Percentiles rank a stretch among this genome's conserved stretches.
These are phyloP conservation scores for Polia nebulosa DNA, from an alignment of 2,888 invertebrate genomes.

Conservation along the genomic window DNA sequence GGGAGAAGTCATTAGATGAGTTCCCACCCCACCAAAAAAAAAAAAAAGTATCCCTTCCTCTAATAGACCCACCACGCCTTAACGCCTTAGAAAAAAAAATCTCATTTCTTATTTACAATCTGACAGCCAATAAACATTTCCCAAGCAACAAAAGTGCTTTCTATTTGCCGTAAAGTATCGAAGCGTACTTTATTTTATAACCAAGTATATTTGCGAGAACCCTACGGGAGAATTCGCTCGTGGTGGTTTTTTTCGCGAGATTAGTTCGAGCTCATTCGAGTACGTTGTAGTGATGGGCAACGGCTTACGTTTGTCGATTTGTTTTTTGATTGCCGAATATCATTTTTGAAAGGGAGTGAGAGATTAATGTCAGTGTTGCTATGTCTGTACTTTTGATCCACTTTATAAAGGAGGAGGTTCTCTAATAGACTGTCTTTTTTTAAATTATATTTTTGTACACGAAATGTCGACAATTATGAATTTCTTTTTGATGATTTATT, in stretches of 20 bases:
- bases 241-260: constrained; percentile 52
- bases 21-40: not conserved
- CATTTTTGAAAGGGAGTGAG: not conserved
- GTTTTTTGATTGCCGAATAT: not conserved
- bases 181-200: constrained; percentile 51
- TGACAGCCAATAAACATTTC: constrained; percentile 33
- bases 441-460: too few relatives aligned
- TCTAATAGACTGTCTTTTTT: too few relatives aligned
- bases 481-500: too few relatives aligned
- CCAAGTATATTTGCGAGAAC: constrained; percentile 43
- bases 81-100: not conserved
- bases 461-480: too few relatives aligned
- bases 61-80: not conserved
- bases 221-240: constrained; percentile 32
- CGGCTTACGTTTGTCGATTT: constrained; percentile 13
- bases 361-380: constrained; percentile 6
- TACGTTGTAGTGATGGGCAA: constrained; percentile 45
- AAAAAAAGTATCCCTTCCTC: too few relatives aligned
- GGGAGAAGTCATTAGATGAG: too few relatives aligned
- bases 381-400: not conserved
- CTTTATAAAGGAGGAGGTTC: too few relatives aligned
- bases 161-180: constrained; percentile 23
- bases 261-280: constrained; percentile 56
- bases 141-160: constrained; percentile 9
- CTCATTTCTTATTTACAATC: constrained; percentile 35